Base-by-base conservation (phyloP, 2,888 invertebrate species). In the Bedellia somnulentella region DNA sequence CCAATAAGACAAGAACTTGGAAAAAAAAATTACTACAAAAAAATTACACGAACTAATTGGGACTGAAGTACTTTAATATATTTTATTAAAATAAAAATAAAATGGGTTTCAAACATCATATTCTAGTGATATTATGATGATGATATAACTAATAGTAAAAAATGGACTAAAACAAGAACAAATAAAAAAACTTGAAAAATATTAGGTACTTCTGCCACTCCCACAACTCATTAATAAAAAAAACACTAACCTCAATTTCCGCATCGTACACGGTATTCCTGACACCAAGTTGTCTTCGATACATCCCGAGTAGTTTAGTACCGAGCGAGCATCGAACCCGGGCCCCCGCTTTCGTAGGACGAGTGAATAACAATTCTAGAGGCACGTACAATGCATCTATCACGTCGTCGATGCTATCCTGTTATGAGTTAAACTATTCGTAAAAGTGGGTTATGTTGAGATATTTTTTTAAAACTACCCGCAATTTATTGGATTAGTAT, bases 321-420 rank as follows among this genome's bases (percentile, higher is more conserved):
- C 47, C 43, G 2, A 59, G 3, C 16, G 35, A 37, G 6, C 41
- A 34, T 0, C 27, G 15, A 1, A 41, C 6, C 8, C 29, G 38
- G 2, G 21, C 8, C 2, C 63, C 63, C 2, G 47, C 52, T 38
- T 43, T 47, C 9, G 55, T 44, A 11, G 57, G 56, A 0, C 61
- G 45, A 0, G 33, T 40, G 24, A 58, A 45, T 15, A 49, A 47
- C 5, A 38, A 18, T 2, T 49, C 47, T 1, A 42, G 37, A 5
- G 62, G 52, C 3, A 57, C 46, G 8, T 42, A 36, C 22, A 54
- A 36, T 3, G 25, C 23, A 2, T 41, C 40, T 1, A 52, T 42
- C 9, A 56, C 45, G 31, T 59, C 62, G 9, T 58, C 52, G 1
- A 40, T 39, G 39, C 47, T 49, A 13, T 52, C 45, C 60, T 62